Evolutionary conservation across 2,797 vertebrate genomes (phyloP), one percentile per base, ranked within the genome.

Genomic region (Loris lydekkerianus): DNA sequence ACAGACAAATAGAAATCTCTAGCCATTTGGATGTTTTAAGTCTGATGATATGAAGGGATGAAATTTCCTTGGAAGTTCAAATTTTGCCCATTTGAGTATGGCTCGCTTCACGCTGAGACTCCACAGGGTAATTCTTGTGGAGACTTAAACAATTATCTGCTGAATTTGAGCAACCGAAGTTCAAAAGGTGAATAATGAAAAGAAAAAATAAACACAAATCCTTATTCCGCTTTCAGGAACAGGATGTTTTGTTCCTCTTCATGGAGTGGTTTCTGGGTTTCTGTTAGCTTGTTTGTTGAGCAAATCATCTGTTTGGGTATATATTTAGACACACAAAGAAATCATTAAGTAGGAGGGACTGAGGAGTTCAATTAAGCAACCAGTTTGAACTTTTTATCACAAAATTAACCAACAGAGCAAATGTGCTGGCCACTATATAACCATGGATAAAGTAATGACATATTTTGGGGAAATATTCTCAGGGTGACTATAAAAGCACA

Each of bases 21-120:
- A 3, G n/a, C 10, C 0, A 58, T 95, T 96, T 69, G 20, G 10
- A 37, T 29, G 2, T 96, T 85, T 81, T 81, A 91, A 97, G 93
- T 96, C 37, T 94, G 70, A 23, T 94, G 86, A 75, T 75, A 92
- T 34, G 70, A 94, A 53, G 92, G 69, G 73, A 76, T 91, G 11
- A 96, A 88, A 56, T 86, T 97, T 98, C 81, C 94, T 95, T 63
- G 40, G 78, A 88, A 97, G 95, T 93, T 94, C 13, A 80, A 23
- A 69, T 88, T 90, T 86, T 90, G 77, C 87, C 67, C 18, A 20
- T 81, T 91, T 95, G 85, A 40, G 14, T 58, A 43, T 56, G 77
- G 21, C n/a, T 65, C 34, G 17, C 14, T 87, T 95, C 85, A 91
- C 0, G 13, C 23, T 69, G 86, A 83, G 56, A 77, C 76, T 76